Conservation (phyloP, 1,140 invertebrate species). For the Cyclargus thomasi region DNA sequence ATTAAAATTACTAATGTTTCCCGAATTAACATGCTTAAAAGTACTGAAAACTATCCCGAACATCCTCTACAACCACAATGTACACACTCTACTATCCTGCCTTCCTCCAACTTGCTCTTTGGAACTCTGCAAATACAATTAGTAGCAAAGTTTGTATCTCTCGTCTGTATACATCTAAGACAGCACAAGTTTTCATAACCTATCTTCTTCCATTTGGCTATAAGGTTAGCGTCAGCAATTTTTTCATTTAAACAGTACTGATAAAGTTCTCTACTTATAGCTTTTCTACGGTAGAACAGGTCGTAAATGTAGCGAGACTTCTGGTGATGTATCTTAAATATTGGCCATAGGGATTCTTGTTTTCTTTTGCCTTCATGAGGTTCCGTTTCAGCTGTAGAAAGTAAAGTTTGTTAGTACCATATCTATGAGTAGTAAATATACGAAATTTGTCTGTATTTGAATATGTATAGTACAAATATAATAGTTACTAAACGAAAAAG, state of each 20-base stretch:
- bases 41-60: constrained; percentile 79
- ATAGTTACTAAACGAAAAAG: background rate
- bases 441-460: no score
- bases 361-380: constrained; percentile 99
- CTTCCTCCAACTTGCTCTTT: constrained; percentile 98
- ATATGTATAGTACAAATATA: no score
- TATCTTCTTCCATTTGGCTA: constrained; percentile 99
- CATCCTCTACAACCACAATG: constrained; percentile 98
- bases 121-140: constrained; percentile 99
- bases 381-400: constrained; percentile 91
- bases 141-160: constrained; percentile 99
- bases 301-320: constrained; percentile 98
- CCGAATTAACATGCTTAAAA: background rate
- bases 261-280: constrained; percentile 97
- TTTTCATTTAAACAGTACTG: constrained; percentile 98
- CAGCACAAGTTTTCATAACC: constrained; percentile 99
- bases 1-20: background rate
- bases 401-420: background rate
- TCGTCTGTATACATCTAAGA: constrained; percentile 97
- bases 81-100: constrained; percentile 97
- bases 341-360: constrained; percentile 98
- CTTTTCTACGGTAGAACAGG: constrained; percentile 96
- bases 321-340: constrained; percentile 99
- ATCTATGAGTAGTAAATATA: no score
- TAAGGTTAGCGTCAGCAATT: constrained; percentile 97